These are phyloP conservation scores for Petrosia ficiformis DNA, from an alignment of 37 sponge, comb jelly and placozoan species.

Conservation along the genomic window DNA sequence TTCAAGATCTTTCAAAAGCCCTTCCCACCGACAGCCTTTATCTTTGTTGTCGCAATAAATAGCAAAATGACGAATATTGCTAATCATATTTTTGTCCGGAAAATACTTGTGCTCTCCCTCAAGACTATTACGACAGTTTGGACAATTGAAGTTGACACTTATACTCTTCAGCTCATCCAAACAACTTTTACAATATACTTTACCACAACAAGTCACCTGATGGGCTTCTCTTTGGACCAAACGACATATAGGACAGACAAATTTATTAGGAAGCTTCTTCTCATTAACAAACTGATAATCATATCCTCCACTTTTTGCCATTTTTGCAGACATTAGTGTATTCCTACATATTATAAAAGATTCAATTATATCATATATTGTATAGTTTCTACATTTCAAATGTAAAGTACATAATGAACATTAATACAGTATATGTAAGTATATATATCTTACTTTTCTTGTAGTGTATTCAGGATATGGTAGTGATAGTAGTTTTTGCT, in stretches of 20 bases:
- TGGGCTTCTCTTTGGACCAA: background rate
- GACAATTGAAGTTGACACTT: background rate
- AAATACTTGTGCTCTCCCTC: slow-evolving; percentile 4
- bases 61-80: background rate
- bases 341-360: no score
- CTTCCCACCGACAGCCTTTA: slow-evolving; percentile 38
- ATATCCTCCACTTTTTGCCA: background rate
- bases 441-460: no score
- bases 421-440: no score
- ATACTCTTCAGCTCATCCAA: background rate
- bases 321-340: no score
- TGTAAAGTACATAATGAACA: no score
- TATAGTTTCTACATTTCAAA: no score
- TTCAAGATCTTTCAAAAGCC: slow-evolving; percentile 11
- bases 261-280: background rate
- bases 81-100: background rate
- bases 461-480: no score
- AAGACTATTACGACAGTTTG: background rate
- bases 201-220: background rate
- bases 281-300: background rate
- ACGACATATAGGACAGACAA: background rate
- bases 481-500: no score
- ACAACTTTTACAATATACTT: background rate
- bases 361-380: no score
- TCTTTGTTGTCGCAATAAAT: slow-evolving; percentile 15